Evolutionary conservation across 2,113 vertebrate genomes (phyloP).

Genomic region (Panurus biarmicus): DNA sequence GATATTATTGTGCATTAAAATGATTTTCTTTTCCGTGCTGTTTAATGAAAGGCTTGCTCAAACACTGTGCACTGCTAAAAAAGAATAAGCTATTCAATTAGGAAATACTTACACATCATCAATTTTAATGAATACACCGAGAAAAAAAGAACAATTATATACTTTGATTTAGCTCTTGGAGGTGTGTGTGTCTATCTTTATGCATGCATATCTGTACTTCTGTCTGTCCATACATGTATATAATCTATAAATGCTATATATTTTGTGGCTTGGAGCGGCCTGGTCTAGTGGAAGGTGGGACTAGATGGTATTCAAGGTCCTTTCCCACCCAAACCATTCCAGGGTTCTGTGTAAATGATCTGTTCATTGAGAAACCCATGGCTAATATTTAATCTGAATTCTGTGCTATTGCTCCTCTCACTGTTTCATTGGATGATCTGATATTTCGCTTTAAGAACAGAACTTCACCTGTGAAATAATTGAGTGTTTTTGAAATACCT

Average conservation of each 20-base stretch:
- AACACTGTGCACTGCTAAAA: not conserved
- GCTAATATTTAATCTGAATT: not conserved
- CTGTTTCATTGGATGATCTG: not conserved
- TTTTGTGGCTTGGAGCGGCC: not conserved
- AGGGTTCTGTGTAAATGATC: not conserved
- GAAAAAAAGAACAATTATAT: not conserved
- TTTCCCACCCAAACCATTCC: not conserved
- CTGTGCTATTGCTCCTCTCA: not conserved
- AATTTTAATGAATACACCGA: not conserved
- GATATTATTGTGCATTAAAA: not conserved
- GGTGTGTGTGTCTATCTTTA: not conserved
- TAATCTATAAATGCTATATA: not conserved
- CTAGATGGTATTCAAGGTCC: not conserved
- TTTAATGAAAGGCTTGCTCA: not conserved
- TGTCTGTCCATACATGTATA: fast-evolving
- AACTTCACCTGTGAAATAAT: not conserved
- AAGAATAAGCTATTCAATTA: not conserved
- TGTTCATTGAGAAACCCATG: not conserved
- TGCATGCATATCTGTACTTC: not conserved
- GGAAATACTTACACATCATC: not conserved
- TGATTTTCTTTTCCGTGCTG: not conserved
- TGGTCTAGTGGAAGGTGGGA: not conserved
- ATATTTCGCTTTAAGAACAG: not conserved
- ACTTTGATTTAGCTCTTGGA: not conserved
- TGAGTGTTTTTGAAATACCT: not conserved